Evolutionary conservation across 1,140 invertebrate species (phyloP).

Genomic region (Aphis craccivora): DNA sequence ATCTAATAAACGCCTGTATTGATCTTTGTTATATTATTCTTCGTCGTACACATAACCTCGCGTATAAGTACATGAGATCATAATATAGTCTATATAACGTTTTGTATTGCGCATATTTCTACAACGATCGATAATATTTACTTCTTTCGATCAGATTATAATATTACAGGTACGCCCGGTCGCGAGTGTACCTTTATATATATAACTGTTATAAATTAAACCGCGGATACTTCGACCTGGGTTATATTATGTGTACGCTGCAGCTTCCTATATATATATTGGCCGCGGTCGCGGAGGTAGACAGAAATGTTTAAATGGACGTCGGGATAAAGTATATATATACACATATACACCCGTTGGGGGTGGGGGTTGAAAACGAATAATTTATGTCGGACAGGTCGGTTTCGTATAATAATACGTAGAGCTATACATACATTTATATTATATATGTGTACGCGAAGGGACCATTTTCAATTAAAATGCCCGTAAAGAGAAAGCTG

Average conservation of each 20-base stretch:
- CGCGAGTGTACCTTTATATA: neutral
- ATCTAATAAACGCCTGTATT: neutral
- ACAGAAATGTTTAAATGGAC: slow-evolving; percentile 32
- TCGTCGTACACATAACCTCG: neutral
- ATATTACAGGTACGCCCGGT: neutral
- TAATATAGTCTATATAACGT: neutral
- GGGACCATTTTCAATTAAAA: slow-evolving; percentile 57
- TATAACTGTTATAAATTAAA: slow-evolving; percentile 50
- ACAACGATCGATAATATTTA: neutral
- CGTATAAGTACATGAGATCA: neutral
- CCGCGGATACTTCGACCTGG: neutral
- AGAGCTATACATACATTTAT: slow-evolving; percentile 3
- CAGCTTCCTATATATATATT: slow-evolving; percentile 1
- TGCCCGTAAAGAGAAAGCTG: slow-evolving; percentile 34
- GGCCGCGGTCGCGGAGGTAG: neutral
- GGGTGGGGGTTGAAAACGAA: slow-evolving; percentile 13
- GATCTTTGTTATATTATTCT: neutral
- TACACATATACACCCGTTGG: neutral
- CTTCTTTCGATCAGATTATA: slow-evolving; percentile 11
- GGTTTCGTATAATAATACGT: slow-evolving; percentile 37
- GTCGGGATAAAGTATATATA: neutral
- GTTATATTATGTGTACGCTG: neutral
- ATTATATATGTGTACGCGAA: slow-evolving; percentile 3
- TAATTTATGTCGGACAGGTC: slow-evolving; percentile 57
- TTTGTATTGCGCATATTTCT: neutral